Percentiles rank a stretch among this genome's conserved stretches.
Evolutionary conservation across 2,113 vertebrate genomes (phyloP).

Genomic region (Syrrhaptes paradoxus): DNA sequence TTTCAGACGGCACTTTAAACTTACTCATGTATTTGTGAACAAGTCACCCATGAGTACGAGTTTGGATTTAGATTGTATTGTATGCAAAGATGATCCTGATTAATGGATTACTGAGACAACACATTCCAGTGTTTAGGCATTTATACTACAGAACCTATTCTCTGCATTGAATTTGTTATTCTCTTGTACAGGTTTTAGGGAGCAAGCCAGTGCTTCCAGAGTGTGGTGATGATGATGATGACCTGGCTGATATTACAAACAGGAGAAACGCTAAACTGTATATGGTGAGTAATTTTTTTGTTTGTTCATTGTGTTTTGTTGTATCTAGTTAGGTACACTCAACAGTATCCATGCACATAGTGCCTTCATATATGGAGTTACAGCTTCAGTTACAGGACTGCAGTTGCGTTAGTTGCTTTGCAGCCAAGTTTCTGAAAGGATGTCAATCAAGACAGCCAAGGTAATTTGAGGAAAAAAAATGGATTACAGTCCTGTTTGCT

Average conservation of each 20-base stretch:
- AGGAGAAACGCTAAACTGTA: slow-evolving; percentile 89
- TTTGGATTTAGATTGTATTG: background rate
- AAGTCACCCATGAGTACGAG: background rate
- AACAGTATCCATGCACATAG: background rate
- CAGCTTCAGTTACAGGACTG: background rate
- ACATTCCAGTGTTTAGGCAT: background rate
- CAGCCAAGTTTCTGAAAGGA: background rate
- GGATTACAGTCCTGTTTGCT: background rate
- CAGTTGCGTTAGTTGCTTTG: background rate
- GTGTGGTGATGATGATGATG: slow-evolving; percentile 79
- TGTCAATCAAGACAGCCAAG: background rate
- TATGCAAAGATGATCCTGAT: background rate
- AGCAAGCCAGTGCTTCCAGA: slow-evolving; percentile 77
- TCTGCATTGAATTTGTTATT: background rate
- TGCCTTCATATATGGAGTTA: background rate
- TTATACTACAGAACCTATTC: background rate
- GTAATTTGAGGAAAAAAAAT: background rate
- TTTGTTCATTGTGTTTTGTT: background rate
- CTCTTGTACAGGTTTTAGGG: slow-evolving; percentile 82
- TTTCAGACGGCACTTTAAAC: background rate
- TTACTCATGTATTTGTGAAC: background rate
- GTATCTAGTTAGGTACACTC: background rate
- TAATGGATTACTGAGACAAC: accelerated
- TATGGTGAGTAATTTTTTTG: slow-evolving; percentile 75
- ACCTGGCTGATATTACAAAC: slow-evolving; percentile 83